Percentiles rank a stretch among this genome's conserved stretches.
Evolutionary conservation across 2,797 vertebrate species (phyloP).

Genomic region (Myotis daubentonii): DNA sequence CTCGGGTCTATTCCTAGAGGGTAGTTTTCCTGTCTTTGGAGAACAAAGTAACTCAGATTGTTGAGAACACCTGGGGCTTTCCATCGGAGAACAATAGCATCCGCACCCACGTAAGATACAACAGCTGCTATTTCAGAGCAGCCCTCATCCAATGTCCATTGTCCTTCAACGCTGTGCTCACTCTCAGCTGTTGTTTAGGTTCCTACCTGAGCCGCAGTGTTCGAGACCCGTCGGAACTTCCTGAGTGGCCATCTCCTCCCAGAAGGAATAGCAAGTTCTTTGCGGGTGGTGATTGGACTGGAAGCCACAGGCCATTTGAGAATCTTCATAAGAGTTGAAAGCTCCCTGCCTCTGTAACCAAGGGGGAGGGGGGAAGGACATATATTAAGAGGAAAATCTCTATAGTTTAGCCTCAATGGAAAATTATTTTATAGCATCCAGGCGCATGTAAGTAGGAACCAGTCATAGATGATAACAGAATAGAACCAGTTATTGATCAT

Average conservation of each 20-base stretch:
- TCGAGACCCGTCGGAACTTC: conserved; percentile 95
- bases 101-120: background rate
- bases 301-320: conserved; percentile 88
- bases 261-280: conserved; percentile 86
- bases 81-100: conserved; percentile 12
- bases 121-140: background rate
- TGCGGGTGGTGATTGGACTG: conserved; percentile 89
- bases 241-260: conserved; percentile 92
- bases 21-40: conserved; percentile 18
- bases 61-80: conserved; percentile 11
- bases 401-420: background rate
- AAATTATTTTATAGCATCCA: background rate
- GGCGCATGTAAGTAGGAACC: background rate
- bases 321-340: conserved; percentile 85
- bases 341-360: conserved; percentile 88
- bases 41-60: background rate
- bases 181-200: background rate
- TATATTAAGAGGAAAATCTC: background rate
- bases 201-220: conserved; percentile 90
- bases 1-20: background rate
- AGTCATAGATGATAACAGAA: background rate
- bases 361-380: background rate
- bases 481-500: background rate
- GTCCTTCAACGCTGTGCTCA: background rate
- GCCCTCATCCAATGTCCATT: background rate